These are phyloP conservation scores for Leucosticte australis DNA, from an alignment of 2,113 vertebrate species.

Conservation along the genomic window DNA sequence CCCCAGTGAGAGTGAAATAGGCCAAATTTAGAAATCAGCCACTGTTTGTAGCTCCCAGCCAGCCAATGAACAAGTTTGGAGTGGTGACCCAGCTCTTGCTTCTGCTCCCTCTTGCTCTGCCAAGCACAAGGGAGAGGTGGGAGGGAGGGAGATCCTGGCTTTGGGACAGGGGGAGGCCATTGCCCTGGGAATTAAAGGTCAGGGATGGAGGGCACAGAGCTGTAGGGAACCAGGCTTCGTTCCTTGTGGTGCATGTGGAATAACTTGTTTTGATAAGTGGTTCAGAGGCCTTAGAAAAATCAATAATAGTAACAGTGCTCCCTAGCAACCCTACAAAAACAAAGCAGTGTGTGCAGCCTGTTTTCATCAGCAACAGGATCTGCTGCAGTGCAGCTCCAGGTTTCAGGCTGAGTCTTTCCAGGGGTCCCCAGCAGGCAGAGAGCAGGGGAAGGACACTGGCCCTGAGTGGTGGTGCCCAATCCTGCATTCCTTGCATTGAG, in stretches of 20 bases:
- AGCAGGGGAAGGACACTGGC: neutral
- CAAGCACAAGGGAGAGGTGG: neutral
- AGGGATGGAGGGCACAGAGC: neutral
- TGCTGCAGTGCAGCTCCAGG: neutral
- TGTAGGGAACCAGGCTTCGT: neutral
- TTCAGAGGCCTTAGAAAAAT: constrained; percentile 28
- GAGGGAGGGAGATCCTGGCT: constrained; percentile 16
- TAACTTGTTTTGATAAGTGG: constrained; percentile 55
- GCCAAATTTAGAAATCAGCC: constrained; percentile 50
- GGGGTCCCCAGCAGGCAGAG: neutral
- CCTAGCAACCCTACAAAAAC: constrained; percentile 53
- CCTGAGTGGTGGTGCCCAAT: neutral
- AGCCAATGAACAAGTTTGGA: constrained; percentile 16
- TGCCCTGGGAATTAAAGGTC: neutral
- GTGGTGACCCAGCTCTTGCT: constrained; percentile 8
- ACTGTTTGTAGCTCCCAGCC: constrained; percentile 40
- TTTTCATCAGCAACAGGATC: neutral
- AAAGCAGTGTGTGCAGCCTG: neutral
- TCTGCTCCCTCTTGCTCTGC: neutral
- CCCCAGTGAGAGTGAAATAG: neutral
- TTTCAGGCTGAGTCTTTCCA: neutral
- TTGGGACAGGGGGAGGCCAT: neutral
- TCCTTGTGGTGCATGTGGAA: neutral
- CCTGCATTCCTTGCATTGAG: neutral
- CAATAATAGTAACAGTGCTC: constrained; percentile 37